phyloP scores from a whole-genome alignment of 1,140 invertebrate species.

The Dendrolimus punctatus region DNA sequence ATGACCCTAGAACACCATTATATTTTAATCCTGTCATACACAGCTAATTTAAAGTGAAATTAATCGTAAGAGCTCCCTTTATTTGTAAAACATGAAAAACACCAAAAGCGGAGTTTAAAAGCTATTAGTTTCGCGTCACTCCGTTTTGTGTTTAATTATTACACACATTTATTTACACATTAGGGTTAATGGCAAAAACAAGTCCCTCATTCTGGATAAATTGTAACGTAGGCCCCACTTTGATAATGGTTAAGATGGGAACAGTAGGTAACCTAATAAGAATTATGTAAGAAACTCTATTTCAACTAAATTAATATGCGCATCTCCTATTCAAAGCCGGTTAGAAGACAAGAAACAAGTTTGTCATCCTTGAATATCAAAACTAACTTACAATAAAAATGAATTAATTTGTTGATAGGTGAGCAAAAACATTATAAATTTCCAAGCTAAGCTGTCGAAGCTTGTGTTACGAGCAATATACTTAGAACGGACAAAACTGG shows the following conservation, averaged over 20 bases:
- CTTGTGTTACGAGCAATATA: no score
- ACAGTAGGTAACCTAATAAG: neutral
- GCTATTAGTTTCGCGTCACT: constrained; percentile 51
- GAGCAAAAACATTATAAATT: no score
- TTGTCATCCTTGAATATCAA: no score
- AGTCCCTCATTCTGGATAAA: constrained; percentile 54
- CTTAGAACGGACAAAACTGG: no score
- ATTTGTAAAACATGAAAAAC: constrained; percentile 21
- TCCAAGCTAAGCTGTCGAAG: no score
- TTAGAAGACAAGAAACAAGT: no score
- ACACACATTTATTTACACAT: constrained; percentile 61
- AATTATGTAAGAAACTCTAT: no score
- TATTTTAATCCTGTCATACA: neutral
- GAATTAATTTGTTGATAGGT: no score
- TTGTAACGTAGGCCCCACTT: constrained; percentile 29
- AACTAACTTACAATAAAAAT: no score
- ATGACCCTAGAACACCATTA: no score
- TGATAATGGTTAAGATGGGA: constrained; percentile 1
- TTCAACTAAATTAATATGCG: no score
- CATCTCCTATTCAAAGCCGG: no score
- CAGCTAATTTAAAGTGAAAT: neutral
- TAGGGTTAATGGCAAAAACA: constrained; percentile 58
- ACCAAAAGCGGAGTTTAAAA: constrained; percentile 29
- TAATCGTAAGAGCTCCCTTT: neutral
- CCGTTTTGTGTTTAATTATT: constrained; percentile 55